Base-by-base conservation (phyloP, 2,888 invertebrate species). In the Epinotia nisella region DNA sequence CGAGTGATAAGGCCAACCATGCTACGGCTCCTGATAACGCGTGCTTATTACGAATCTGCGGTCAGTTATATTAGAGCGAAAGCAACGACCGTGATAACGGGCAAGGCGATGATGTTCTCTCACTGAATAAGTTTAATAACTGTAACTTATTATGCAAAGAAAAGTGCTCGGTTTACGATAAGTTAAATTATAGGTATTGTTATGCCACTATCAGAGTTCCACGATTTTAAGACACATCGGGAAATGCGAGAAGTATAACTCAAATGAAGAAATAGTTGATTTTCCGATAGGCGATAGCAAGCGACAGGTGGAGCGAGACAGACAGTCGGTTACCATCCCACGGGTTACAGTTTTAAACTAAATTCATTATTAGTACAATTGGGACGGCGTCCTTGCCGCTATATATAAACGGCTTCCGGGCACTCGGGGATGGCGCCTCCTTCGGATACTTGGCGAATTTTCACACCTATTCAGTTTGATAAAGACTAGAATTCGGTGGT, bases 281-380 rank as follows among this genome's bases (percentile, higher is more conserved):
- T 4, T 15, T 5, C 2, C 35, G 11, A 58, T 11, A 19, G 17
- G 13, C 17, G n/a, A 39, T 15, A 19, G 13, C 17, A 41, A 19
- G 15, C 21, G 51, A 53, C 55, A 65, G 65, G 21, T 65, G 64
- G 19, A 53, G 35, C 35, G 65, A 39, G 24, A 24, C 41, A 45
- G n/a, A 41, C 41, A 24, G 39, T 17, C 64, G 19, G 56, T 45
- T 45, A 67, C 56, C 29, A 67, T 45, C 65, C 55, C 9, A 55
- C 56, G 21, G 21, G 39, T 4, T 4, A 53, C 35, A 45, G 24
- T 45, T 58, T 58, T 24, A 67, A 67, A 67, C 21, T 39, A 66
- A 66, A 66, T 64, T 51, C 35, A 56, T 66, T 67, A 56, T n/a
- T 24, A 41, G 56, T 56, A 67, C 41, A 56, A 67, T 58, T 45